These are phyloP conservation scores for Conus betulinus DNA, from an alignment of 1,140 invertebrate genomes.

Conservation along the genomic window DNA sequence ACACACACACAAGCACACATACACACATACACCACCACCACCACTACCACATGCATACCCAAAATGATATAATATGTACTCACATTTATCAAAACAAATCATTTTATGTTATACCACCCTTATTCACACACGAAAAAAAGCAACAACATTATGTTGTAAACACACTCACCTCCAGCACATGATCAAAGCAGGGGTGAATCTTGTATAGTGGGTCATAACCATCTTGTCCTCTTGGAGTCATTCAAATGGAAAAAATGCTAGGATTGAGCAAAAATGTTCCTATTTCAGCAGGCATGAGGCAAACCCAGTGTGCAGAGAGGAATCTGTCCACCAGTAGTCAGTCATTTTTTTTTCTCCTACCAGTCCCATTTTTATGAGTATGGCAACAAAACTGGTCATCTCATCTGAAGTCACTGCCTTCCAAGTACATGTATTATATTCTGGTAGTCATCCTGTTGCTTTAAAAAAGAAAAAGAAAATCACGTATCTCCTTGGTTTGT, in stretches of 20 bases:
- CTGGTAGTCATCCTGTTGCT: neutral
- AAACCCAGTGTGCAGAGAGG: neutral
- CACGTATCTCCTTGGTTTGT: neutral
- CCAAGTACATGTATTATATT: neutral
- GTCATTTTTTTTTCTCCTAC: neutral
- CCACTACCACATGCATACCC: neutral
- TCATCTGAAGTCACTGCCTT: neutral
- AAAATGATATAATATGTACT: neutral
- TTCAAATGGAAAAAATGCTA: neutral
- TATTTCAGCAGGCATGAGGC: neutral
- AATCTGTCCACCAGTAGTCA: neutral
- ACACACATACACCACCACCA: neutral
- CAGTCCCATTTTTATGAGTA: neutral
- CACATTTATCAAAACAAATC: no score
- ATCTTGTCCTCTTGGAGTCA: neutral
- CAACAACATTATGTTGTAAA: neutral
- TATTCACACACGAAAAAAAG: no score
- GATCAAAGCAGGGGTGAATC: neutral
- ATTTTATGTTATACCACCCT: no score
- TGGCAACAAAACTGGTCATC: neutral
- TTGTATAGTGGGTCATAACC: neutral
- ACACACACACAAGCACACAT: neutral
- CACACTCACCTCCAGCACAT: neutral
- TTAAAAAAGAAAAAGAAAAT: no score
- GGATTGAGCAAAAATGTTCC: neutral